A percentile compares a stretch with the other conserved stretches of the same genome.
Conservation (phyloP, 1,140 invertebrate species). For the Physella acuta region DNA sequence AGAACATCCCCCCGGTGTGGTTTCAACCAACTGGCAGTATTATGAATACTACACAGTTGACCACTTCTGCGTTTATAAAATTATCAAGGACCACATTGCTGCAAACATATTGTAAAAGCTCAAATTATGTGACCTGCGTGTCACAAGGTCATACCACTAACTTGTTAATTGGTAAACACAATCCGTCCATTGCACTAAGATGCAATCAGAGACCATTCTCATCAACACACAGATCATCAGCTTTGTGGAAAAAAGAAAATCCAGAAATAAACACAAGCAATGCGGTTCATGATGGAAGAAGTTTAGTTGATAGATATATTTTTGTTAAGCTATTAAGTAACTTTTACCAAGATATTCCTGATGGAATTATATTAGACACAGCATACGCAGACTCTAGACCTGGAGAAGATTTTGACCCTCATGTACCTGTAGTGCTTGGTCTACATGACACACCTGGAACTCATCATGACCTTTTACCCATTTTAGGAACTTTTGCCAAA, state of each 20-base stretch:
- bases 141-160: too few relatives aligned
- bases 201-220: not conserved
- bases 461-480: conserved; percentile 27
- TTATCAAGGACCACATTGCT: too few relatives aligned
- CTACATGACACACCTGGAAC: conserved; percentile 30
- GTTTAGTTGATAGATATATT: conserved; percentile 21
- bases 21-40: too few relatives aligned
- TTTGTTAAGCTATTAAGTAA: conserved; percentile 19
- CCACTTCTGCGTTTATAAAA: too few relatives aligned
- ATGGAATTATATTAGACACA: conserved; percentile 33
- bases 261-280: not conserved
- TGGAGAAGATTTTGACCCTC: conserved; percentile 23
- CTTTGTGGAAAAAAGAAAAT: not conserved
- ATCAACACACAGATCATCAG: not conserved
- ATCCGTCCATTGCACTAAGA: too few relatives aligned
- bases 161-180: too few relatives aligned
- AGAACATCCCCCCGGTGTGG: too few relatives aligned
- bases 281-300: conserved; percentile 8
- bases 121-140: too few relatives aligned
- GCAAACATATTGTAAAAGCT: too few relatives aligned
- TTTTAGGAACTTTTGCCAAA: conserved; percentile 30
- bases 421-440: conserved; percentile 28
- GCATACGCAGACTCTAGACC: conserved; percentile 36
- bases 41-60: too few relatives aligned
- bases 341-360: conserved; percentile 28